Evolutionary conservation across 1,140 invertebrate species (phyloP), one percentile per base, ranked within the genome.

Genomic region (Matsumurasca onukii): DNA sequence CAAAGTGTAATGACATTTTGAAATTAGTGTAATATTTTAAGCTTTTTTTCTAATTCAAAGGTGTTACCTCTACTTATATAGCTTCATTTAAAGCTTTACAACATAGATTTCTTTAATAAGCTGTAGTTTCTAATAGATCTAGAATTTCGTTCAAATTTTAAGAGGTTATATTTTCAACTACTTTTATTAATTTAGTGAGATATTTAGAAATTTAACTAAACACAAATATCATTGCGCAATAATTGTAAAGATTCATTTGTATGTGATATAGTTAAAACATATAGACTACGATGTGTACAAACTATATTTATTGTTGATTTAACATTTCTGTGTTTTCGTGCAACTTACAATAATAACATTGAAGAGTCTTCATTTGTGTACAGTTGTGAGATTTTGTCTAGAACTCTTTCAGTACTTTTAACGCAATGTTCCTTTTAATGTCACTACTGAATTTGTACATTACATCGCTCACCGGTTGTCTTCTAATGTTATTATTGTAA

Each of bases 241-340:
- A 59, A 59, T 13, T 59, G 55, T 59, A 59, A 27, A 59, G 30
- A 27, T 59, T 59, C 30, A 59, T 59, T 59, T 59, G 48, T 65
- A 45, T 65, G 62, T 65, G 62, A 65, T 65, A 65, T 45, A 45
- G 31, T 63, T 65, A 65, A 65, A 65, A 65, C 62, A 65, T 65
- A 65, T 65, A 65, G 62, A 65, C 62, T 65, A 65, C 62, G 48
- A 24, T 31, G 31, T 65, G 62, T 65, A 65, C 62, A 65, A 65
- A 65, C 22, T 65, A 45, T 39, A 65, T 65, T 65, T 65, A 65
- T 45, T 65, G 39, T 45, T 65, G 24, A 65, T 65, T 45, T 65
- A 3, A 59, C 25, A 22, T 59, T 27, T 22, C 25, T 59, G 55
- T 59, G 55, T 59, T 59, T 27, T 59, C 25, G 55, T 59, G 30